Evolutionary conservation across 2,113 vertebrate species (phyloP).

Genomic region (Cromileptes altivelis): DNA sequence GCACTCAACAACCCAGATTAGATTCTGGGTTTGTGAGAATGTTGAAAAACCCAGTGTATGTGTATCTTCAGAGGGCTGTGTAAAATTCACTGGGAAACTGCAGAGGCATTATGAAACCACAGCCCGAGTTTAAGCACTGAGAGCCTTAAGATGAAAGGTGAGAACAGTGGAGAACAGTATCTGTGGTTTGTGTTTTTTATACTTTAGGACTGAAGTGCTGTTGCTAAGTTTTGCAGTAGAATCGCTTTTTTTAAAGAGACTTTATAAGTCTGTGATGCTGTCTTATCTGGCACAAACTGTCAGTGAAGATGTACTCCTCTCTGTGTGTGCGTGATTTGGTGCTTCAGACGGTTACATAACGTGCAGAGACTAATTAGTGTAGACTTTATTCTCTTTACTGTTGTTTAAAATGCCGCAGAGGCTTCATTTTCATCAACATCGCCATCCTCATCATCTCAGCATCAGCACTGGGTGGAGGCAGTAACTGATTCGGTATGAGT

Average conservation of each 20-base stretch:
- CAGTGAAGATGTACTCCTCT: constrained; percentile 13
- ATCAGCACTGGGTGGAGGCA: background rate
- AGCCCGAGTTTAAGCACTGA: background rate
- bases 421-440: constrained; percentile 11
- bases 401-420: constrained; percentile 1
- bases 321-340: background rate
- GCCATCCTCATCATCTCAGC: background rate
- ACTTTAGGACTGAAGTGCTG: constrained; percentile 1
- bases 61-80: constrained; percentile 3
- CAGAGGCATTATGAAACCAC: background rate
- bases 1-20: constrained; percentile 27
- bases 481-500: background rate
- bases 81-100: background rate
- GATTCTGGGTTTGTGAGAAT: constrained; percentile 1
- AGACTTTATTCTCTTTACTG: constrained; percentile 17
- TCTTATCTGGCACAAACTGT: constrained; percentile 1
- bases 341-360: constrained; percentile 43
- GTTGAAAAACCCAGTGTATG: background rate
- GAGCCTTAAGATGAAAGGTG: constrained; percentile 10
- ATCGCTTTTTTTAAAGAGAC: background rate
- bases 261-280: background rate
- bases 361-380: constrained; percentile 30
- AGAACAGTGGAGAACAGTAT: background rate
- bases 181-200: background rate
- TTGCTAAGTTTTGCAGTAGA: background rate